Evolutionary conservation across 2,888 invertebrate species (phyloP).

Genomic region (Morpho helenor): DNA sequence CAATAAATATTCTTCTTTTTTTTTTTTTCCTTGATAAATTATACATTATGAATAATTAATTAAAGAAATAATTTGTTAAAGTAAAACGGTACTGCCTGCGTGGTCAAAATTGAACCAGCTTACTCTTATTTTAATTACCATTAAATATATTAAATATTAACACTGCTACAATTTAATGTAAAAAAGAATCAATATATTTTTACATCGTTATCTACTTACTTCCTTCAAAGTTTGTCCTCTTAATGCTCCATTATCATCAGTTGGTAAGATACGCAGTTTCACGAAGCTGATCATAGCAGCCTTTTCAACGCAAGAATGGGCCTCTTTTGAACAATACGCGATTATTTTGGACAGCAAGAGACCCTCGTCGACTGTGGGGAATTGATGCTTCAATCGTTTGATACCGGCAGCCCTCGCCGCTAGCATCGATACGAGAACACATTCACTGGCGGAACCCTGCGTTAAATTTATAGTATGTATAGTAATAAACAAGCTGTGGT

Average conservation of each 20-base stretch:
- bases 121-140: too few relatives aligned
- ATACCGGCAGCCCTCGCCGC: conserved; percentile 95
- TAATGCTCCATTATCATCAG: conserved; percentile 89
- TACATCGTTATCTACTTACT: conserved; percentile 62
- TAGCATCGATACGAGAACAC: conserved; percentile 93
- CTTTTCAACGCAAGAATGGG: conserved; percentile 95
- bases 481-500: too few relatives aligned
- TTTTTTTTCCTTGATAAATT: too few relatives aligned
- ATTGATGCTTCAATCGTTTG: conserved; percentile 89
- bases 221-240: conserved; percentile 89
- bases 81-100: too few relatives aligned
- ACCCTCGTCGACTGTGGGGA: conserved; percentile 94
- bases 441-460: conserved; percentile 97
- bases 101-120: too few relatives aligned
- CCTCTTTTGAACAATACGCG: conserved; percentile 94
- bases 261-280: conserved; percentile 92
- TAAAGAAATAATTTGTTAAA: too few relatives aligned
- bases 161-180: too few relatives aligned
- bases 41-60: too few relatives aligned
- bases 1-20: too few relatives aligned
- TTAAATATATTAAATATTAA: too few relatives aligned
- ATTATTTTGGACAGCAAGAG: conserved; percentile 94
- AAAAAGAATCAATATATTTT: too few relatives aligned
- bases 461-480: neutral
- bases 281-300: conserved; percentile 97